A percentile compares a stretch with the other conserved stretches of the same genome.
Conservation (phyloP, 2,113 vertebrate species). For the Ciconia stormi region DNA sequence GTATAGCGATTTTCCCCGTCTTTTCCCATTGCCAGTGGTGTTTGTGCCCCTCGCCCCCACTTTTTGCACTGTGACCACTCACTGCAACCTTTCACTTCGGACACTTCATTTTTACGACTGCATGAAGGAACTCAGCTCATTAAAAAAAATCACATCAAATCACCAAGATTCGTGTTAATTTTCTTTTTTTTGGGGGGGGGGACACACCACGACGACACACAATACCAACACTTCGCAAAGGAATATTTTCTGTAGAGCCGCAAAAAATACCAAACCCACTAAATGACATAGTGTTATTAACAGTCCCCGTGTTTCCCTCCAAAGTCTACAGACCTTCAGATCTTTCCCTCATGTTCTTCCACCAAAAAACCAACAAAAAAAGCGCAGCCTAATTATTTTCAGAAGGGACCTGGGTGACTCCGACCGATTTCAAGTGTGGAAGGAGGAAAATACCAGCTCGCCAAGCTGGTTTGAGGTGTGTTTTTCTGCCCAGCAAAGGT, state of each 20-base stretch:
- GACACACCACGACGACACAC: too few relatives aligned
- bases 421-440: neutral
- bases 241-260: neutral
- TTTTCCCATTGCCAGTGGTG: neutral
- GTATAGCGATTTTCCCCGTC: neutral
- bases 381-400: neutral
- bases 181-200: neutral
- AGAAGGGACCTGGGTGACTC: neutral
- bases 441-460: neutral
- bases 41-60: neutral
- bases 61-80: neutral
- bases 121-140: conserved; percentile 7
- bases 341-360: neutral
- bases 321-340: neutral
- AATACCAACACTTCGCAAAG: neutral
- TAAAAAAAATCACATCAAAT: neutral
- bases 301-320: neutral
- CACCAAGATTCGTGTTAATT: neutral
- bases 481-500: neutral
- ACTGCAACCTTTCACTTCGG: neutral
- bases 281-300: neutral
- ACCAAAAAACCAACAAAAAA: neutral
- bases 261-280: neutral
- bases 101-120: conserved; percentile 3
- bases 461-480: neutral